Base-by-base conservation (phyloP, 2,888 invertebrate genomes). In the Brachylomia viminalis region DNA sequence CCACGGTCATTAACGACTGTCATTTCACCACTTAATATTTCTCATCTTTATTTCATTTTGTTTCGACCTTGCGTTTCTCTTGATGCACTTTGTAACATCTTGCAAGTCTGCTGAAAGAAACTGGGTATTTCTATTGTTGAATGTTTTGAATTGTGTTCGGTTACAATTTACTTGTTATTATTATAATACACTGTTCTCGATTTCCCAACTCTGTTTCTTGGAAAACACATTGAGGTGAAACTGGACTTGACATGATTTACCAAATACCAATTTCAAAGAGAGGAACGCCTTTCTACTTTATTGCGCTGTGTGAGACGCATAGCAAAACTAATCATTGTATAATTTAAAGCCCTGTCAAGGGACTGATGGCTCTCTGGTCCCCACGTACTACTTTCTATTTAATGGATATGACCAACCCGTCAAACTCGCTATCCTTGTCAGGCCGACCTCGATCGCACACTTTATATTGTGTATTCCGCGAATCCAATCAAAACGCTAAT, bases 391-490 rank as follows among this genome's bases (percentile, higher is more conserved):
- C 92, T 92, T 92, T 92, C 92, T 90, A 90, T 84, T 85, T 89
- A 91, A 91, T 91, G 86, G 88, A 86, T 87, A 86, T 85, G 85
- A 87, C 88, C 79, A 90, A 91, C 92, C 88, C 82, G 93, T 92
- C 90, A 89, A 90, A 92, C 93, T 83, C 69, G 92, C 88, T 88
- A 90, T 91, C 90, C 91, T 89, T 89, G 86, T 87, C 86, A 72
- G 64, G 33, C 71, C 89, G 88, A 84, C 91, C 89, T 90, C 88
- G 83, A 88, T 90, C 76, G 82, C 78, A 88, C 80, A 75, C 66
- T 80, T 78, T 71, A 82, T 84, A 88, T 85, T 84, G 85, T 80
- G 79, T 84, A 86, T 87, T 87, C 87, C 84, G 82, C 84, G 88
- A 83, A 88, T 77, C 75, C 83, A 87, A 90, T 89, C 87, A 87